Evolutionary conservation across 1,140 invertebrate species (phyloP).

Genomic region (Drosophila kurseongensis): DNA sequence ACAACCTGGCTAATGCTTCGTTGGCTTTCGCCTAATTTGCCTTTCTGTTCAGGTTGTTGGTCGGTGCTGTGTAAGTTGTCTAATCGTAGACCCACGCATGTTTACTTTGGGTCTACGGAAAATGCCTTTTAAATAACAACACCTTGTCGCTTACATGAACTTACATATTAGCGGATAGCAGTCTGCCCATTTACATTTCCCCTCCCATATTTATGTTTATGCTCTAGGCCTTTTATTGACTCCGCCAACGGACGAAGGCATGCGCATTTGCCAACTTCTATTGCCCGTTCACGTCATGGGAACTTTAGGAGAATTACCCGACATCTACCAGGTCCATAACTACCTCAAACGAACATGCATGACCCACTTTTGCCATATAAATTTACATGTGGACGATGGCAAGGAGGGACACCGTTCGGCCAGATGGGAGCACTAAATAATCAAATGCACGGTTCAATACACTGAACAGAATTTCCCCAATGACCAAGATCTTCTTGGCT

Average conservation of each 20-base stretch:
- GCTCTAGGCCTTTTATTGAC: constrained; percentile 58
- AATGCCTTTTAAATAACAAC: constrained; percentile 57
- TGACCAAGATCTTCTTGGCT: not conserved
- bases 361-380: constrained; percentile 69
- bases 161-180: constrained; percentile 17
- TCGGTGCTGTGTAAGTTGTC: constrained; percentile 29
- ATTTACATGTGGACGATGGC: constrained; percentile 43
- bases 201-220: constrained; percentile 18
- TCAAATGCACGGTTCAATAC: constrained; percentile 50
- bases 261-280: constrained; percentile 42
- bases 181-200: constrained; percentile 7
- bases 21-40: constrained; percentile 49
- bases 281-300: constrained; percentile 42
- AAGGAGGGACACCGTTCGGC: not conserved
- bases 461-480: constrained; percentile 33
- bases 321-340: constrained; percentile 25
- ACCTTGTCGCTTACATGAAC: constrained; percentile 41
- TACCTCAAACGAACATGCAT: constrained; percentile 52
- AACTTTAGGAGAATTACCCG: constrained; percentile 64
- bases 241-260: constrained; percentile 10
- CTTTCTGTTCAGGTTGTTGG: constrained; percentile 11
- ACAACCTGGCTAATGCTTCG: constrained; percentile 48
- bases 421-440: constrained; percentile 51
- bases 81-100: constrained; percentile 38
- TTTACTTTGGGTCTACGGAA: constrained; percentile 36